These are phyloP conservation scores for Parazoanthus swiftii DNA, from an alignment of 92 coral and sea anemone genomes.

Conservation along the genomic window DNA sequence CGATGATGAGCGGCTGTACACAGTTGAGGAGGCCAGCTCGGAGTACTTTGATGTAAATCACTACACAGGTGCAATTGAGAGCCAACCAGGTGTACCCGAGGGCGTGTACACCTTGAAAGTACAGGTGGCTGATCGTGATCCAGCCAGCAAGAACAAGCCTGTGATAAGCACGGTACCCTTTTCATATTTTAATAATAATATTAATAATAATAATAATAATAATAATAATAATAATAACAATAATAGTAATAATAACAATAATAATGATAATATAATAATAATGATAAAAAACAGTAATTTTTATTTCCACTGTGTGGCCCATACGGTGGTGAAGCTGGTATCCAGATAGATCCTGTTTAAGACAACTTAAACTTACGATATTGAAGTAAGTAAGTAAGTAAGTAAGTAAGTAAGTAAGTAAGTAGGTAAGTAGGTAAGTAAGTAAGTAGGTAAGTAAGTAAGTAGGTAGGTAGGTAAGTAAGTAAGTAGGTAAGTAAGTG, in stretches of 20 bases:
- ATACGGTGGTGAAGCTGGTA: too few species aligned
- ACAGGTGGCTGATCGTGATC: constrained; percentile 72
- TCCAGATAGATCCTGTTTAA: too few species aligned
- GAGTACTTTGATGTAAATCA: constrained; percentile 65
- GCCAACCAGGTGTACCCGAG: constrained; percentile 68
- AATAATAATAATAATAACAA: background rate
- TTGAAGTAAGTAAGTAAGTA: too few species aligned
- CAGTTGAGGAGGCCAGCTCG: constrained; percentile 53
- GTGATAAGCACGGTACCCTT: constrained; percentile 63
- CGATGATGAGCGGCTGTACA: constrained; percentile 80
- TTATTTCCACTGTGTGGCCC: too few species aligned
- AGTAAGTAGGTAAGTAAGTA: too few species aligned
- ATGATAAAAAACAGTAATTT: too few species aligned
- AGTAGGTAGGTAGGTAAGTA: too few species aligned
- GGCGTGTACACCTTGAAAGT: constrained; percentile 63
- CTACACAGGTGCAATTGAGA: constrained; percentile 68
- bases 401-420: too few species aligned
- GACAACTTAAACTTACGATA: too few species aligned
- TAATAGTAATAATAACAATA: background rate
- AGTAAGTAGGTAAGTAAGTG: too few species aligned
- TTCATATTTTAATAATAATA: background rate
- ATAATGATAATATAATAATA: too few species aligned
- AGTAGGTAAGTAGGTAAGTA: too few species aligned
- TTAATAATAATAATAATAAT: background rate
- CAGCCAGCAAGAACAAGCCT: constrained; percentile 56